A percentile compares a stretch with the other conserved stretches of the same genome.
Evolutionary conservation across 2,113 vertebrate species (phyloP).

Genomic region (Gambusia holbrooki): DNA sequence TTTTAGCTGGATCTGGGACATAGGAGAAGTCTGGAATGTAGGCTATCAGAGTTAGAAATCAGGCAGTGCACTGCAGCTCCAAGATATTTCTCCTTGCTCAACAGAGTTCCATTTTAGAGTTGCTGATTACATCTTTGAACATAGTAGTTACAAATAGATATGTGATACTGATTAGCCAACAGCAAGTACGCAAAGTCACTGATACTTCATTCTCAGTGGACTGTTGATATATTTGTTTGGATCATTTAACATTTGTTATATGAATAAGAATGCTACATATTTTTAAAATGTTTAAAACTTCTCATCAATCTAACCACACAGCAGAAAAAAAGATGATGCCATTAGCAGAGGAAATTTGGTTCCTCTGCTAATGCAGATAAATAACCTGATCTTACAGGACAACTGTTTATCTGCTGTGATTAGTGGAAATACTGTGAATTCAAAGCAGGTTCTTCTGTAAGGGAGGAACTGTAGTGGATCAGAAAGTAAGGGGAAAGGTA

Average conservation of each 20-base stretch:
- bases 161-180: constrained; percentile 69
- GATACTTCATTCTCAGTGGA: constrained; percentile 46
- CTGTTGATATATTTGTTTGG: constrained; percentile 32
- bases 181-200: constrained; percentile 63
- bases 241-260: constrained; percentile 23
- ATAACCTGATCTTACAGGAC: too few species aligned
- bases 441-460: too few species aligned
- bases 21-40: constrained; percentile 70
- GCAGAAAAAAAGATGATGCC: neutral
- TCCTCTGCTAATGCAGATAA: too few species aligned
- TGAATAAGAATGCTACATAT: constrained; percentile 20
- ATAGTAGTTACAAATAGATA: constrained; percentile 75
- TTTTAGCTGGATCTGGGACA: constrained; percentile 43
- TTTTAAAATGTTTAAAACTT: constrained; percentile 17
- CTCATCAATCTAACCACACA: neutral
- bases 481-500: too few species aligned
- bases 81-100: constrained; percentile 47
- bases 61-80: constrained; percentile 37
- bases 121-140: constrained; percentile 72
- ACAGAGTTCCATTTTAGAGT: constrained; percentile 67
- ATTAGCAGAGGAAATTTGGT: too few species aligned
- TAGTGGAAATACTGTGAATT: too few species aligned
- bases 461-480: too few species aligned
- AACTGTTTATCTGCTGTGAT: too few species aligned
- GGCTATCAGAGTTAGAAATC: constrained; percentile 68